phyloP scores from a whole-genome alignment of 1,140 invertebrate genomes.

The Oryctes rhinoceros region DNA sequence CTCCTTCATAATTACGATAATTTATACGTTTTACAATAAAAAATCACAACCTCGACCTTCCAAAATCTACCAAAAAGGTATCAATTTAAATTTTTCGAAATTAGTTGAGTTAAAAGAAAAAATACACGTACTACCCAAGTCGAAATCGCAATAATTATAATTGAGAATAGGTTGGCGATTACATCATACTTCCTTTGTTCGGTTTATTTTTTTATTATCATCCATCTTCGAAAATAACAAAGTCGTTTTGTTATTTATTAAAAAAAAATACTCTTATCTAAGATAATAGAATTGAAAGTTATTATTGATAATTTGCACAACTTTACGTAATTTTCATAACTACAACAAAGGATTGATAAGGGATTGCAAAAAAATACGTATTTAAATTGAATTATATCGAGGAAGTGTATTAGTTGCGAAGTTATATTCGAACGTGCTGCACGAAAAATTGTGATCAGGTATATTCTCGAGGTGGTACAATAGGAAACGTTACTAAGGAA shows the following conservation, averaged over 20 bases:
- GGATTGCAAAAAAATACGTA: background rate
- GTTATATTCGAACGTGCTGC: background rate
- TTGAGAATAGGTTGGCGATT: background rate
- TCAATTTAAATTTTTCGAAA: background rate
- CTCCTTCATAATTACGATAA: too few relatives aligned
- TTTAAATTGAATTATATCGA: constrained; percentile 5
- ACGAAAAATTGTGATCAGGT: too few relatives aligned
- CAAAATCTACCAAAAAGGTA: background rate
- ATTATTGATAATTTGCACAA: constrained; percentile 13
- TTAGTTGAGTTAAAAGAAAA: background rate
- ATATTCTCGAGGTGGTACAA: too few relatives aligned
- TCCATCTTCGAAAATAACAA: background rate
- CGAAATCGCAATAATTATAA: background rate
- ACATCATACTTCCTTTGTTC: background rate
- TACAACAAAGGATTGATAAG: constrained; percentile 12
- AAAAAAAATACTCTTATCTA: constrained; percentile 1
- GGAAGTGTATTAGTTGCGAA: background rate
- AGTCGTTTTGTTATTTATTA: background rate
- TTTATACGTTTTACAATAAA: too few relatives aligned
- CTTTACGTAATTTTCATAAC: background rate
- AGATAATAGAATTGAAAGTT: constrained; percentile 9
- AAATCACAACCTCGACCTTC: background rate
- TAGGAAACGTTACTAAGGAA: too few relatives aligned
- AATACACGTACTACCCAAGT: background rate
- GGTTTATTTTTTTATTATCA: background rate